Conservation (phyloP, 2,113 vertebrate genomes). For the Coregonus clupeaformis region DNA sequence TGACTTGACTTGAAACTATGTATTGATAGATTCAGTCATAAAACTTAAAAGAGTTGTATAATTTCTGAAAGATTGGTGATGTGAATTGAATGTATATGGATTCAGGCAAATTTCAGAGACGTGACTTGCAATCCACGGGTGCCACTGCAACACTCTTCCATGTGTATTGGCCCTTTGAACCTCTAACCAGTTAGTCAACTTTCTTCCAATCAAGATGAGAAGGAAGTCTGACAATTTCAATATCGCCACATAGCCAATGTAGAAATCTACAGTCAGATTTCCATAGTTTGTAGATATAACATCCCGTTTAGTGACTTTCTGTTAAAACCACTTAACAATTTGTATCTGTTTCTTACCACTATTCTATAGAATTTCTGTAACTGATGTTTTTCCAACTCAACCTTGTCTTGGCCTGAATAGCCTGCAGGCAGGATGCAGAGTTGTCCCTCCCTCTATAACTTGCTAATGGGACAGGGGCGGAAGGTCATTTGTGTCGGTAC, state of each 20-base stretch:
- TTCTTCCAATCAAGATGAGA: not conserved
- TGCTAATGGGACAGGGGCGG: conserved; percentile 65
- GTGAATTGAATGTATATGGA: too few species aligned
- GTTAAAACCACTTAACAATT: too few species aligned
- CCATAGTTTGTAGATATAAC: not conserved
- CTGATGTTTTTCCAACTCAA: conserved; percentile 6
- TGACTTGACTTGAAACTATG: too few species aligned
- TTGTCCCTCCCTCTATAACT: conserved; percentile 61
- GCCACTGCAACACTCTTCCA: not conserved
- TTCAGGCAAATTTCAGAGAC: too few species aligned
- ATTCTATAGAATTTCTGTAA: conserved; percentile 21
- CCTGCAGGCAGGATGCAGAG: conserved; percentile 54
- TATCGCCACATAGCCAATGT: not conserved
- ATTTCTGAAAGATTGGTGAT: too few species aligned
- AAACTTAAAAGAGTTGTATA: too few species aligned
- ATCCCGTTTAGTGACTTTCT: not conserved
- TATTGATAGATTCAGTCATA: too few species aligned
- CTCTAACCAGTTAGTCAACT: not conserved
- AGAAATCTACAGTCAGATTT: not conserved
- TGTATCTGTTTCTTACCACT: not conserved
- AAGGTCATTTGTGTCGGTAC: conserved; percentile 64
- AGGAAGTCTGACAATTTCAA: not conserved
- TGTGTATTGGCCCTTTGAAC: not conserved
- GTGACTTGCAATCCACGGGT: conserved; percentile 3
- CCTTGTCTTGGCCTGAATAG: conserved; percentile 47